Percentiles rank a stretch among this genome's conserved stretches.
Evolutionary conservation across 2,888 invertebrate genomes (phyloP).

Genomic region (Agapostemon virescens): DNA sequence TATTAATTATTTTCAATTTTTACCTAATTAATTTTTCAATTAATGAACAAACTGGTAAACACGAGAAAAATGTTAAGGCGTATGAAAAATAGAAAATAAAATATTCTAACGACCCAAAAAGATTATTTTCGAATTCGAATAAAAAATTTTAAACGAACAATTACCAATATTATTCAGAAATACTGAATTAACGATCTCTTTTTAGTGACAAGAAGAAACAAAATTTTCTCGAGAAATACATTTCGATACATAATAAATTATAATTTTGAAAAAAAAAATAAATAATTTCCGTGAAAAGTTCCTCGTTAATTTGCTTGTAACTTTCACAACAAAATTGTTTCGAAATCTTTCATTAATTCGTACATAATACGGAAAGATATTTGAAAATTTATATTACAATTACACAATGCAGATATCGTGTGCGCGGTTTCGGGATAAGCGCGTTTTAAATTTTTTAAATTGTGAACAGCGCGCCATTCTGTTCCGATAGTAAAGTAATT

Average conservation of each 20-base stretch:
- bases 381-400: neutral
- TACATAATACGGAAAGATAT: neutral
- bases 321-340: neutral
- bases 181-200: neutral
- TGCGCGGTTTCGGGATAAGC: neutral
- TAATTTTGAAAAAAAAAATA: too few species aligned
- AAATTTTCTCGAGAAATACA: neutral
- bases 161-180: neutral
- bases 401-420: neutral
- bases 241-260: neutral
- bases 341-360: neutral
- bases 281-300: neutral
- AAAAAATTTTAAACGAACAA: too few species aligned
- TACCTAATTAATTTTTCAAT: neutral
- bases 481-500: neutral
- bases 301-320: neutral
- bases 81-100: neutral
- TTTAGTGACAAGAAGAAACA: neutral
- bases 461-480: neutral
- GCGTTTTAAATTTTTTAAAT: neutral
- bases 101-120: neutral
- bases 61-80: neutral
- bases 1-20: neutral
- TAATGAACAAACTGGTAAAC: neutral
- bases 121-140: neutral